Base-by-base conservation (phyloP, 2,113 vertebrate species). In the Cyrtonyx montezumae region DNA sequence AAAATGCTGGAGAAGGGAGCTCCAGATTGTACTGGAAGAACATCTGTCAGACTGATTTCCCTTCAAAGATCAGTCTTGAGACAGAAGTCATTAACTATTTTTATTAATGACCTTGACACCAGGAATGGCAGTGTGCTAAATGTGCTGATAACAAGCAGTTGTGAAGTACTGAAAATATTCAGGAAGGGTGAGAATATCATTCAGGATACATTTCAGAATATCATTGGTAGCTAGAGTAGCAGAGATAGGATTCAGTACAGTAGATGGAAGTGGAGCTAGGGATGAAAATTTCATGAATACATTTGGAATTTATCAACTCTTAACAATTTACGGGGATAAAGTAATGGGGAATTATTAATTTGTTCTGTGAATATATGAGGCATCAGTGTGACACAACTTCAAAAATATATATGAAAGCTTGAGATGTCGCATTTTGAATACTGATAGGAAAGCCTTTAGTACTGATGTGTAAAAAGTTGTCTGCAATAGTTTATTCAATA, bases 81-180 rank as follows among this genome's bases (percentile, higher is more conserved):
- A 69, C 62, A 73, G 78, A 87, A 42, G 30, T 87, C 63, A 73
- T 79, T 85, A 87, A 91, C 65, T 84, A 66, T 37, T 85, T 89
- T 92, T 94, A 92, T 92, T 91, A 79, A 94, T 34, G 59, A 73
- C 67, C 70, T 91, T 89, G 81, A 79, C 78, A 84, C 45, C 48
- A 84, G 87, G 84, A 92, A 73, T 62, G 58, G n/a, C 58, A 84
- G 45, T 34, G 13, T 87, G 63, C 40, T 92, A 66, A 91, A 91
- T 89, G 81, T 84, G 68, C 75, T 77, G 75, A 58, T 92, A 89
- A 69, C 48, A 92, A 89, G 90, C 42, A 87, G 45, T 89, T 91
- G 84, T 73, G 62, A 76, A 49, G 40, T 30, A 43, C 21, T 84
- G 89, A 43, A 40, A 73, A 19, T 69, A 93, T 74, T 80, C 21